phyloP scores from a whole-genome alignment of 2,888 invertebrate species.

The Xanthia togata region DNA sequence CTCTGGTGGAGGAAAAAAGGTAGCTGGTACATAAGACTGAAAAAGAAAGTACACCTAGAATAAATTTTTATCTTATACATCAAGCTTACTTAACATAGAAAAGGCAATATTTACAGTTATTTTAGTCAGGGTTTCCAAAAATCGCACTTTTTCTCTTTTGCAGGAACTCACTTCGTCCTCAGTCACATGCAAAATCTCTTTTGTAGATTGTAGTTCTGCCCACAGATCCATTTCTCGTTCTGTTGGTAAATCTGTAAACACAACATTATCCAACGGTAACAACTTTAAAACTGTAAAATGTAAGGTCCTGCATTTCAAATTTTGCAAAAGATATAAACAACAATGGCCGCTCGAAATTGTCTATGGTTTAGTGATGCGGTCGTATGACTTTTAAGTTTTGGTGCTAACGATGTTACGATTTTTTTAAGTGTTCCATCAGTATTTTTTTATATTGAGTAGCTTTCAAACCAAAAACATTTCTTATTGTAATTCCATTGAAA shows the following conservation, averaged over 20 bases:
- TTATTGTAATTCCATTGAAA: too few species aligned
- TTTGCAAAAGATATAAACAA: too few species aligned
- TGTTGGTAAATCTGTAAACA: constrained; percentile 80
- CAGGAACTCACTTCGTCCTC: constrained; percentile 84
- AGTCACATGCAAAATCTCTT: constrained; percentile 81
- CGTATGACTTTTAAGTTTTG: too few species aligned
- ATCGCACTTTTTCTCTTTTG: constrained; percentile 85
- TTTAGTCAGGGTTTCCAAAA: constrained; percentile 86
- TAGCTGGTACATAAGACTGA: constrained; percentile 81
- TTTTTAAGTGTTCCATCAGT: too few species aligned
- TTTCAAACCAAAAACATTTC: too few species aligned
- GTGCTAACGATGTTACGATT: too few species aligned
- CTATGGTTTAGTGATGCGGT: too few species aligned
- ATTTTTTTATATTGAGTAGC: too few species aligned
- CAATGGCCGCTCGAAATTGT: too few species aligned
- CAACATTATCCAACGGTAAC: constrained; percentile 6
- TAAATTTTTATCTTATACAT: constrained; percentile 28
- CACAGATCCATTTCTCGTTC: constrained; percentile 86
- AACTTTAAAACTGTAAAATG: not conserved
- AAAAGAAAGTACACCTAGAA: constrained; percentile 73
- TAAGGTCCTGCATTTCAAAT: too few species aligned
- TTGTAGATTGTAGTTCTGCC: constrained; percentile 86
- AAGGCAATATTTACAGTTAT: constrained; percentile 78
- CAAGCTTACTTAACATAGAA: constrained; percentile 2
- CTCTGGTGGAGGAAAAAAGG: constrained; percentile 71